phyloP scores from a whole-genome alignment of 2,113 vertebrate genomes.

The Arizona elegans region DNA sequence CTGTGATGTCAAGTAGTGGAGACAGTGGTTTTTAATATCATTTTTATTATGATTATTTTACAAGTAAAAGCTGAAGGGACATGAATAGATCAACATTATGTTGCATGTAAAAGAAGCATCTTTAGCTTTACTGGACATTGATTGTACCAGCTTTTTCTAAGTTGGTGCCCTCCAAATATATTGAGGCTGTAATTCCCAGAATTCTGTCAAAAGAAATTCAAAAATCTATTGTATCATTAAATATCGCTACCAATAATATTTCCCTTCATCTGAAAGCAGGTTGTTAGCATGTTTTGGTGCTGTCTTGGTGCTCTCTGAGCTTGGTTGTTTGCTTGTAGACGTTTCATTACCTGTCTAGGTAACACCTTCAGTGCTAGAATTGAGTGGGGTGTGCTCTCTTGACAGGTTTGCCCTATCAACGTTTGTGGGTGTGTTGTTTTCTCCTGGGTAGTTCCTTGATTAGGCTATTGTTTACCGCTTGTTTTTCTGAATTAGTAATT shows the following conservation, averaged over 20 bases:
- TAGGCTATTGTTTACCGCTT: too few relatives aligned
- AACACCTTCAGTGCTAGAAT: not conserved
- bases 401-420: not conserved
- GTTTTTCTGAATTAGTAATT: too few relatives aligned
- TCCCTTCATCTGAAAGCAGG: not conserved
- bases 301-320: not conserved
- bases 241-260: not conserved
- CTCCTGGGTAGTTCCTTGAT: not conserved
- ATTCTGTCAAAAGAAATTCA: not conserved
- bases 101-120: not conserved
- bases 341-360: not conserved
- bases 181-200: not conserved
- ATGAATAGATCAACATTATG: conserved; percentile 18
- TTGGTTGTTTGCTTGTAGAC: not conserved
- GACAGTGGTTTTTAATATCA: not conserved
- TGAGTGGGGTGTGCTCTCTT: not conserved
- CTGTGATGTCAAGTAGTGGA: not conserved
- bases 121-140: not conserved
- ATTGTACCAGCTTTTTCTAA: not conserved
- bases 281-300: not conserved
- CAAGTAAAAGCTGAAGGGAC: conserved; percentile 19
- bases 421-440: not conserved
- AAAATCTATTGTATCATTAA: not conserved
- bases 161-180: not conserved
- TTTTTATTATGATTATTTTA: conserved; percentile 23